Evolutionary conservation across 2,888 invertebrate species (phyloP), one percentile per base, ranked within the genome.

Genomic region (Ypsolopha sequella): DNA sequence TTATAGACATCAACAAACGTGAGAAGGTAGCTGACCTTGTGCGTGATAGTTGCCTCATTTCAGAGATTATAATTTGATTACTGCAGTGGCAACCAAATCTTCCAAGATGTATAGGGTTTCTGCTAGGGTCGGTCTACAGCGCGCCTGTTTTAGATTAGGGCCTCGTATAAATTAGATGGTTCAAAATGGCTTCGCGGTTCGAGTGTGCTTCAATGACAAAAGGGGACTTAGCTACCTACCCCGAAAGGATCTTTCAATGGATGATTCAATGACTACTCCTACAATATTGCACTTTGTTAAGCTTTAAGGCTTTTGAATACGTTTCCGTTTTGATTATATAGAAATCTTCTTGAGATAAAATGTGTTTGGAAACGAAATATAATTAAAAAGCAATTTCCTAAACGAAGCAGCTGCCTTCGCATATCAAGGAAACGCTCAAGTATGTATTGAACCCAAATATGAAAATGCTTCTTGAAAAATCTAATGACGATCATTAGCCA

Each of bases 1-100:
- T 82, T 73, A 73, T 72, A 78, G 80, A 76, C 80, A 74, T 77
- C 82, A 80, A 82, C 81, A 84, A 82, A 82, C 85, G 84, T 85
- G 85, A 82, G 84, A 86, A 85, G 81, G 81, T 80, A 78, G 79
- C 76, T 80, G 84, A 82, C 82, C 82, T 75, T 73, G 76, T 78
- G 84, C 86, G 86, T 86, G 86, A 82, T 80, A 76, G 80, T 84
- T 80, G 79, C 73, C 76, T 75, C 82, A 79, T 80, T 84, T 80
- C 61, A 68, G 65, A 75, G 86, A 85, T 86, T 82, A 85, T 73
- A 76, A 75, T 68, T 73, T 36, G 80, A 80, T 80, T 75, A 70
- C 68, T 70, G 68, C 68, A 34, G 7, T 4, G 24, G 45, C n/a
- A 24, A 33, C 34, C 9, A 6, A 24, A 6, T 48, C 47, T 13